A percentile compares a stretch with the other conserved stretches of the same genome.
These are phyloP conservation scores for Acronicta aceris DNA, from an alignment of 2,888 invertebrate species.

Conservation along the genomic window DNA sequence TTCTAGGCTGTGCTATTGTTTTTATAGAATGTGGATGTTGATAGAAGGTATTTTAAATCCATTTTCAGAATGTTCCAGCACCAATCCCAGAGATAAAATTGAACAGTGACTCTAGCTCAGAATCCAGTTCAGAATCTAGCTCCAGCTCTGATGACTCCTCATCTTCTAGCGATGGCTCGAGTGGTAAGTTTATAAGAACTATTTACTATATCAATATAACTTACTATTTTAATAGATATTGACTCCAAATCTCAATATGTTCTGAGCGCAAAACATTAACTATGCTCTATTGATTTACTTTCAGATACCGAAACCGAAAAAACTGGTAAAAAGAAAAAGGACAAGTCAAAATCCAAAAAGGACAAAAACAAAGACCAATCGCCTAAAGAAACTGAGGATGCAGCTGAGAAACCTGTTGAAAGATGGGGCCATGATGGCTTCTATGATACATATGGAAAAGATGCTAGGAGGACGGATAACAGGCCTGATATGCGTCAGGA, in stretches of 20 bases:
- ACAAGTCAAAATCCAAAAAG: conserved; percentile 70
- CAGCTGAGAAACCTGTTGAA: conserved; percentile 66
- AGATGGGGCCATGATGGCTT: conserved; percentile 85
- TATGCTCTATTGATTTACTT: conserved; percentile 3
- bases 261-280: not conserved
- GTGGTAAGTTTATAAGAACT: conserved; percentile 65
- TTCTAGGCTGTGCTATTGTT: too few species aligned
- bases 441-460: conserved; percentile 82
- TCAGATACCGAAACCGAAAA: conserved; percentile 71
- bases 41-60: not conserved
- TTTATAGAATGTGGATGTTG: not conserved
- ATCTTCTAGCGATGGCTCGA: conserved; percentile 79
- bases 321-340: conserved; percentile 63
- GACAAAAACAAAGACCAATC: conserved; percentile 62
- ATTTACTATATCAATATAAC: too few species aligned
- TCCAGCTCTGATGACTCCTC: conserved; percentile 73
- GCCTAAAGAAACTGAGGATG: conserved; percentile 64
- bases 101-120: conserved; percentile 76
- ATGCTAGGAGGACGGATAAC: conserved; percentile 69
- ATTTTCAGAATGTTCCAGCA: conserved; percentile 78
- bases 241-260: not conserved
- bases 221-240: too few species aligned
- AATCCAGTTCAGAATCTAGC: conserved; percentile 76
- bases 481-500: conserved; percentile 62
- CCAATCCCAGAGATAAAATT: conserved; percentile 78